phyloP scores from a whole-genome alignment of 2,888 invertebrate species.

The Arenicola marina region DNA sequence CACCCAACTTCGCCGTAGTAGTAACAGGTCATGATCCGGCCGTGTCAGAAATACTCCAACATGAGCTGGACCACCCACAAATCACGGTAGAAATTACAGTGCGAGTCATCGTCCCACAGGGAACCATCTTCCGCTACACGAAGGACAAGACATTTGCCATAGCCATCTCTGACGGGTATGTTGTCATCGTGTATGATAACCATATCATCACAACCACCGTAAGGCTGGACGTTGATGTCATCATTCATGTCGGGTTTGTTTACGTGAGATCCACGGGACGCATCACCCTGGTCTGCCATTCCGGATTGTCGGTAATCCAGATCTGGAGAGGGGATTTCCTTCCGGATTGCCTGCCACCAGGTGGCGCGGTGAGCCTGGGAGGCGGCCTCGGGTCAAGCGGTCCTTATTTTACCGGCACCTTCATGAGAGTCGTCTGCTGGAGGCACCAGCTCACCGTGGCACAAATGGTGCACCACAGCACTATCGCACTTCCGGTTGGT shows the following conservation, averaged over 20 bases:
- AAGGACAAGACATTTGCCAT: constrained; percentile 25
- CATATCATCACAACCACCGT: constrained; percentile 15
- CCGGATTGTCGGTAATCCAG: neutral
- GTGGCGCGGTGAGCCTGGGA: constrained; percentile 39
- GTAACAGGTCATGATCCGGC: too few species aligned
- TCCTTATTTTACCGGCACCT: neutral
- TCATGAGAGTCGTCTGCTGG: constrained; percentile 4
- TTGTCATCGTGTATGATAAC: constrained; percentile 21
- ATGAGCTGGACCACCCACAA: too few species aligned
- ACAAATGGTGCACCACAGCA: constrained; percentile 5
- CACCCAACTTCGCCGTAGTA: too few species aligned
- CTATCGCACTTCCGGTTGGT: neutral
- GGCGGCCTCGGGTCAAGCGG: constrained; percentile 25
- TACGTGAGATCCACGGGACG: constrained; percentile 19
- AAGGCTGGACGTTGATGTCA: constrained; percentile 20
- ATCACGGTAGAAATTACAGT: neutral
- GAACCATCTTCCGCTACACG: constrained; percentile 22
- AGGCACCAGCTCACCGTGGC: neutral
- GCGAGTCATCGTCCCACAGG: neutral
- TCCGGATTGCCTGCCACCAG: constrained; percentile 25
- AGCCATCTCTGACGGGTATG: constrained; percentile 17
- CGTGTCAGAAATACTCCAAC: too few species aligned
- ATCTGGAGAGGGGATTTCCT: constrained; percentile 18
- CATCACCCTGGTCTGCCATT: constrained; percentile 24
- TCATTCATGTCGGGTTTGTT: constrained; percentile 31